These are phyloP conservation scores for Gambusia affinis DNA, from an alignment of 2,113 vertebrate species.

Conservation along the genomic window DNA sequence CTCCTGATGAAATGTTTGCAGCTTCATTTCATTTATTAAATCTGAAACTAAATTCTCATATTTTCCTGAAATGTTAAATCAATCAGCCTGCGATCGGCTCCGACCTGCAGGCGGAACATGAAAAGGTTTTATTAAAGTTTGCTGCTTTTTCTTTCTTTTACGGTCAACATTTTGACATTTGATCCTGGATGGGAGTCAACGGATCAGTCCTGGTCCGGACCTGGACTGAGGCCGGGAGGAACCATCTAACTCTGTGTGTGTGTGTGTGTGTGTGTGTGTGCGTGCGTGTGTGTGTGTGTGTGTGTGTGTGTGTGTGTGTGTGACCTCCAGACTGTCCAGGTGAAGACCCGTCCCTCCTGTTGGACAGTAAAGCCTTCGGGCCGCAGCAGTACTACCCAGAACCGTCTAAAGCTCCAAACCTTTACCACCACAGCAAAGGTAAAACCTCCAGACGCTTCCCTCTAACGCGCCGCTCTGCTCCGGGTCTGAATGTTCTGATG, in stretches of 20 bases:
- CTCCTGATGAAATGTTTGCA: no score
- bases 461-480: no score
- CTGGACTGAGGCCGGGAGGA: no score
- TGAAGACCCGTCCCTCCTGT: constrained; percentile 85
- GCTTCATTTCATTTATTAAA: no score
- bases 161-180: no score
- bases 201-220: no score
- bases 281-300: constrained; percentile 39
- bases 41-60: background rate
- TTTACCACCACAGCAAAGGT: constrained; percentile 72
- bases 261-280: no score
- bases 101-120: background rate
- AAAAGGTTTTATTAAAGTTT: background rate
- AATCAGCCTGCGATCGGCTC: background rate
- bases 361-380: constrained; percentile 75
- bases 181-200: no score
- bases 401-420: constrained; percentile 60
- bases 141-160: no score
- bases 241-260: background rate
- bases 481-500: background rate
- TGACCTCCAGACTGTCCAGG: constrained; percentile 80
- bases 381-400: constrained; percentile 74
- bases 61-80: background rate
- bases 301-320: constrained; percentile 35
- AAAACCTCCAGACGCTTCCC: background rate